Conservation (phyloP, 2,113 vertebrate genomes). For the Tetraodon nigroviridis region DNA sequence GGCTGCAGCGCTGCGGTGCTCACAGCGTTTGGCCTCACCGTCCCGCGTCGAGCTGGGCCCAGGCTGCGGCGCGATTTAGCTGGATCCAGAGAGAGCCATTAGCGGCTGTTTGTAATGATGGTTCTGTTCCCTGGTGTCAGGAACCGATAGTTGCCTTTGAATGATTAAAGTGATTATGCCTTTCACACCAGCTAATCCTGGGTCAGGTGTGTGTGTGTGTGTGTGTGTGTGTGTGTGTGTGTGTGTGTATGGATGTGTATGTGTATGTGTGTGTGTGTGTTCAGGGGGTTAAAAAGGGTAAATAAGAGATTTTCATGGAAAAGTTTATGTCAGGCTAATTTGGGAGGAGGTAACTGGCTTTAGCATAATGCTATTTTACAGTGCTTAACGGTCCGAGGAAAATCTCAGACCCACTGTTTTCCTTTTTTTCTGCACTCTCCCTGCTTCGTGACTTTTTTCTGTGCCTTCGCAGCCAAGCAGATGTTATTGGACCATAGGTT, state of each 20-base stretch:
- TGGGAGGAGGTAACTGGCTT: constrained; percentile 7
- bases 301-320: constrained; percentile 13
- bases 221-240: no score
- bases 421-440: background rate
- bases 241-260: no score
- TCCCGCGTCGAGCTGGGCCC: constrained; percentile 44
- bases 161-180: constrained; percentile 68
- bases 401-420: no score
- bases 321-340: constrained; percentile 25
- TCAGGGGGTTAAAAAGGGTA: constrained; percentile 8
- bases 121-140: constrained; percentile 66
- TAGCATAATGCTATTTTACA: no score
- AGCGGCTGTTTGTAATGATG: constrained; percentile 72
- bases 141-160: constrained; percentile 72
- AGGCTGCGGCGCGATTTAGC: constrained; percentile 58
- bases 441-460: constrained; percentile 9
- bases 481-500: background rate
- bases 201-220: constrained; percentile 45
- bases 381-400: no score
- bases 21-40: constrained; percentile 71
- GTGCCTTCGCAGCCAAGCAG: constrained; percentile 2
- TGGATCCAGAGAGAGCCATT: constrained; percentile 73
- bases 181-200: constrained; percentile 64
- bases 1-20: constrained; percentile 56
- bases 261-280: no score